Percentiles rank a stretch among this genome's conserved stretches.
These are phyloP conservation scores for roundworm (Caenorhabditis elegans) DNA, from an alignment of 1,140 invertebrate species.

Conservation along the genomic window DNA sequence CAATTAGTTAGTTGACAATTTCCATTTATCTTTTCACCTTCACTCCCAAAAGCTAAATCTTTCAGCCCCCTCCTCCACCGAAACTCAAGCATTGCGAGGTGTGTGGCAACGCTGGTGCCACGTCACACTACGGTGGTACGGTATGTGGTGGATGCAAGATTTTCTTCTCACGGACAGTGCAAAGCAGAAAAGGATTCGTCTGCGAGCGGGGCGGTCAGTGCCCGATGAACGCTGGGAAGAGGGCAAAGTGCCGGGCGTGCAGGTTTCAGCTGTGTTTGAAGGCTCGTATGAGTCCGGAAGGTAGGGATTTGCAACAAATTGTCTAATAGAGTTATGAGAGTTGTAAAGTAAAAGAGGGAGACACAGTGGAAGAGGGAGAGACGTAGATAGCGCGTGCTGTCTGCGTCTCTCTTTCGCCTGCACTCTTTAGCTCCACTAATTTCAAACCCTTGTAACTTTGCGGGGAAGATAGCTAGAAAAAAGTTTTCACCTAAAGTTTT, in stretches of 20 bases:
- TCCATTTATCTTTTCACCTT: background rate
- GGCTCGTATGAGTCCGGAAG: constrained; percentile 1
- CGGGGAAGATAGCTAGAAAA: too few relatives aligned
- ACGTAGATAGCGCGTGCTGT: too few relatives aligned
- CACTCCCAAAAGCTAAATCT: background rate
- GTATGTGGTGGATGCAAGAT: constrained; percentile 17
- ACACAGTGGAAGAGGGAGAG: too few relatives aligned
- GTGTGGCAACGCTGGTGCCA: background rate
- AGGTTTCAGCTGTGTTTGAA: constrained; percentile 7
- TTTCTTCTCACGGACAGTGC: background rate
- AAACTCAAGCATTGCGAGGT: background rate
- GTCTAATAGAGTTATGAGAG: too few relatives aligned
- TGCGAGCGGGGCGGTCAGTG: background rate
- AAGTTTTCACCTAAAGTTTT: too few relatives aligned
- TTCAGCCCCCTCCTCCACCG: background rate
- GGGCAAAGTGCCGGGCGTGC: constrained; percentile 1
- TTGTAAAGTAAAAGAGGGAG: too few relatives aligned
- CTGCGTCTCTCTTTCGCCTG: too few relatives aligned
- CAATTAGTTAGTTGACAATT: background rate
- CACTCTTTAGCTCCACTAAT: too few relatives aligned
- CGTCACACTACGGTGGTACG: constrained; percentile 9
- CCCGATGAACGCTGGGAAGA: background rate
- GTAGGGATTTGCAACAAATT: background rate
- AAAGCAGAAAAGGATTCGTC: background rate
- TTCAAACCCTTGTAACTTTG: too few relatives aligned